phyloP scores from a whole-genome alignment of 2,797 vertebrate species.

The Schizothorax lantsangensis region DNA sequence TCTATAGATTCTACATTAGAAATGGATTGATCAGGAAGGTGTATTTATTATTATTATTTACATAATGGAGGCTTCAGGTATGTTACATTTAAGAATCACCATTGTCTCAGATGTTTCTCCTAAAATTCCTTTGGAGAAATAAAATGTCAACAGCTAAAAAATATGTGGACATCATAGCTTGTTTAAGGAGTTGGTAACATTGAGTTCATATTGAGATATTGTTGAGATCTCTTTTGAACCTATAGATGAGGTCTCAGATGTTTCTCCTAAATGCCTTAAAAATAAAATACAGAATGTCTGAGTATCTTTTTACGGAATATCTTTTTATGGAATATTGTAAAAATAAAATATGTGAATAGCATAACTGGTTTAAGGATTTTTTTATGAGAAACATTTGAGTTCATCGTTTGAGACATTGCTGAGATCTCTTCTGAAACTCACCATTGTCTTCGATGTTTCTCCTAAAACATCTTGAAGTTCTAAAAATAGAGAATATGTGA shows the following conservation, averaged over 20 bases:
- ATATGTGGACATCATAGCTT: neutral
- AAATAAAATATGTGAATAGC: neutral
- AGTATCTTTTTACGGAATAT: neutral
- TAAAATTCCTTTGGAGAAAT: neutral
- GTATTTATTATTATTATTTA: neutral
- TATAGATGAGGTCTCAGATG: neutral
- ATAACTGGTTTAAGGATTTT: neutral
- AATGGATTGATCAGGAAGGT: neutral
- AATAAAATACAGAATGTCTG: neutral
- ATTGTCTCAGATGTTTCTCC: neutral
- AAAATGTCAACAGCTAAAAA: neutral
- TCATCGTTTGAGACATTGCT: neutral
- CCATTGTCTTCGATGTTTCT: neutral
- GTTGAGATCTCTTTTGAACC: neutral
- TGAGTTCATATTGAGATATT: neutral
- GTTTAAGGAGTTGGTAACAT: neutral
- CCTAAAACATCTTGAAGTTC: neutral
- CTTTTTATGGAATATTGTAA: neutral
- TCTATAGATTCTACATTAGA: neutral
- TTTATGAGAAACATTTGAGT: neutral
- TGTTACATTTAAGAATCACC: neutral
- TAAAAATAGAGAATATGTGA: neutral
- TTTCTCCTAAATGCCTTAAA: neutral
- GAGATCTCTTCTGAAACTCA: neutral
- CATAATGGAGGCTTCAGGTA: neutral